Percentiles rank a stretch among this genome's conserved stretches.
phyloP scores from a whole-genome alignment of 2,888 invertebrate species.

The Nomada goodeniana region DNA sequence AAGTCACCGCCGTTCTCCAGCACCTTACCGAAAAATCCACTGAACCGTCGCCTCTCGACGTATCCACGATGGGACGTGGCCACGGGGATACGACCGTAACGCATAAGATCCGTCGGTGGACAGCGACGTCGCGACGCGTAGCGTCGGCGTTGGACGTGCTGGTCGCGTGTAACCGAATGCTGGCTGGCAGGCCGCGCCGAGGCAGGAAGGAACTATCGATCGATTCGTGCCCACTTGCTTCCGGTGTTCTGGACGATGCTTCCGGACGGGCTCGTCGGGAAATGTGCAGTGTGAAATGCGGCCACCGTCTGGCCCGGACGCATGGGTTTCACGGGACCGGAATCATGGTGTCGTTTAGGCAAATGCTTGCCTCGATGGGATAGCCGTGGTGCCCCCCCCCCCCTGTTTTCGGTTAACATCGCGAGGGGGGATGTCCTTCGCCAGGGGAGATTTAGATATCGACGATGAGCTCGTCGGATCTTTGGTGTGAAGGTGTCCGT shows the following conservation, averaged over 20 bases:
- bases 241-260: slow-evolving; percentile 55
- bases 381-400: too few relatives aligned
- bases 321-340: slow-evolving; percentile 58
- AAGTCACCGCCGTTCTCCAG: background rate
- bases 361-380: slow-evolving; percentile 46
- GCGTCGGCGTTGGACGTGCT: slow-evolving; percentile 40
- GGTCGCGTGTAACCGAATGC: slow-evolving; percentile 53
- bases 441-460: too few relatives aligned
- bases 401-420: too few relatives aligned
- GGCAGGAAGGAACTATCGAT: slow-evolving; percentile 59
- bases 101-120: slow-evolving; percentile 60
- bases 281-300: slow-evolving; percentile 61
- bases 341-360: slow-evolving; percentile 62
- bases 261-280: slow-evolving; percentile 34
- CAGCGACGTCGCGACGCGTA: slow-evolving; percentile 26
- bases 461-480: too few relatives aligned
- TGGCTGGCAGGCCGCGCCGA: slow-evolving; percentile 39
- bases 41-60: slow-evolving; percentile 5
- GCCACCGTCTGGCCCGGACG: slow-evolving; percentile 57
- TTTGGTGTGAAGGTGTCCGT: too few relatives aligned
- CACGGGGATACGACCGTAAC: slow-evolving; percentile 55
- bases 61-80: slow-evolving; percentile 29
- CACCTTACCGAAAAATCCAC: background rate
- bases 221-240: slow-evolving; percentile 61
- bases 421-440: too few relatives aligned